Evolutionary conservation across 2,888 invertebrate species (phyloP).

Genomic region (Tanypteryx hageni): DNA sequence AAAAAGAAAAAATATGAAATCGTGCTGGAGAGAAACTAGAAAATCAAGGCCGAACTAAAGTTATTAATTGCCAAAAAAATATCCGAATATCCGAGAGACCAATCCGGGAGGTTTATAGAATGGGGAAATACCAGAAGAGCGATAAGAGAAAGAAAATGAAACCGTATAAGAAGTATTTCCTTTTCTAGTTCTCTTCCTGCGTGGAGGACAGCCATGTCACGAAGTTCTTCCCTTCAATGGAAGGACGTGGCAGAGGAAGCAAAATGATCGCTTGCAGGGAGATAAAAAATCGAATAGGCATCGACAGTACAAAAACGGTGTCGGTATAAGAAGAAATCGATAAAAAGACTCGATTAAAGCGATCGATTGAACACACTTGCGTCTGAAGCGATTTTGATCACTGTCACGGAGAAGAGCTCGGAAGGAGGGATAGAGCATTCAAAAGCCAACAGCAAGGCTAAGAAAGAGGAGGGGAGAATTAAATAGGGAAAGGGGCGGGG

Average conservation of each 20-base stretch:
- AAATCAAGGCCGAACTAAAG: too few relatives aligned
- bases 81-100: too few relatives aligned
- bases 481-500: neutral
- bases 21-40: too few relatives aligned
- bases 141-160: conserved; percentile 10
- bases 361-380: conserved; percentile 23
- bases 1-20: too few relatives aligned
- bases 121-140: too few relatives aligned
- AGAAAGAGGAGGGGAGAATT: too few relatives aligned
- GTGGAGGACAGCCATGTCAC: neutral
- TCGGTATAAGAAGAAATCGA: conserved; percentile 17
- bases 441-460: too few relatives aligned
- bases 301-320: conserved; percentile 3
- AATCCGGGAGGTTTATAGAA: neutral
- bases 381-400: conserved; percentile 13
- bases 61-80: too few relatives aligned
- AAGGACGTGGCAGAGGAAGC: neutral
- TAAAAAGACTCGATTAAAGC: conserved; percentile 3
- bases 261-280: neutral
- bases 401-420: neutral
- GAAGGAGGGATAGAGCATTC: neutral
- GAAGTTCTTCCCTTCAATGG: neutral
- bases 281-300: conserved; percentile 15
- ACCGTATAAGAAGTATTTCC: neutral
- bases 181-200: neutral